phyloP scores from a whole-genome alignment of 2,797 vertebrate species.

The Bucorvus abyssinicus region DNA sequence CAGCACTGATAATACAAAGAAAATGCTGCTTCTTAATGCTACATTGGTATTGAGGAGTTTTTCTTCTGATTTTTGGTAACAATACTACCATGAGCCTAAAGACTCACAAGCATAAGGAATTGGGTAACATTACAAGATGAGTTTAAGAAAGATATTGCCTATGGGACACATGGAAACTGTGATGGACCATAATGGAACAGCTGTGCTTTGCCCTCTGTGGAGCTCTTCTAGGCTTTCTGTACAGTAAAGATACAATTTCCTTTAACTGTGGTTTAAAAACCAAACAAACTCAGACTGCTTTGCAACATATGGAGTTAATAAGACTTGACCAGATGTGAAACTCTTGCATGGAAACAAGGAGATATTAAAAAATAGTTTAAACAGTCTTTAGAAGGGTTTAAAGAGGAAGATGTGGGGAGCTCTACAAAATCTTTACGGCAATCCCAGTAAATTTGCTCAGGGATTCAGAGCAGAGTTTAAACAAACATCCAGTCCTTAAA shows the following conservation, averaged over 20 bases:
- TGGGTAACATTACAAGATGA: conserved; percentile 46
- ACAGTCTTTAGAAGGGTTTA: conserved; percentile 30
- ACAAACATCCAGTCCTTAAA: conserved; percentile 44
- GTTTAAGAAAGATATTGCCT: conserved; percentile 57
- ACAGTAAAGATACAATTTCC: conserved; percentile 36
- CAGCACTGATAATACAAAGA: too few species aligned
- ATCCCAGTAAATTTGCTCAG: conserved; percentile 12
- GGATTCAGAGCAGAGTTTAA: conserved; percentile 16
- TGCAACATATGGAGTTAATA: conserved; percentile 14
- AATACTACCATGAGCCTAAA: not conserved
- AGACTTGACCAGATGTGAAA: conserved; percentile 31
- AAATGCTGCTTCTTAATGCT: too few species aligned
- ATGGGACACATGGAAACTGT: conserved; percentile 14
- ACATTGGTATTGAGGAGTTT: too few species aligned
- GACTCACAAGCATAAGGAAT: conserved; percentile 51
- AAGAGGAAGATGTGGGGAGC: not conserved
- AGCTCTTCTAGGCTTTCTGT: conserved; percentile 15
- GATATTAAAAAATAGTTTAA: conserved; percentile 25
- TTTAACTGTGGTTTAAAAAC: conserved; percentile 60
- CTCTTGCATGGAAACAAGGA: not conserved
- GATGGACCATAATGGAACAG: conserved; percentile 48
- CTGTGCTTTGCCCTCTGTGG: conserved; percentile 34
- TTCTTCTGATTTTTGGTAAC: too few species aligned
- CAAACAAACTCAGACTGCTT: conserved; percentile 10
- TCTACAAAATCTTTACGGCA: not conserved